These are phyloP conservation scores for Harmothoe impar DNA, from an alignment of 2,888 invertebrate genomes.

Conservation along the genomic window DNA sequence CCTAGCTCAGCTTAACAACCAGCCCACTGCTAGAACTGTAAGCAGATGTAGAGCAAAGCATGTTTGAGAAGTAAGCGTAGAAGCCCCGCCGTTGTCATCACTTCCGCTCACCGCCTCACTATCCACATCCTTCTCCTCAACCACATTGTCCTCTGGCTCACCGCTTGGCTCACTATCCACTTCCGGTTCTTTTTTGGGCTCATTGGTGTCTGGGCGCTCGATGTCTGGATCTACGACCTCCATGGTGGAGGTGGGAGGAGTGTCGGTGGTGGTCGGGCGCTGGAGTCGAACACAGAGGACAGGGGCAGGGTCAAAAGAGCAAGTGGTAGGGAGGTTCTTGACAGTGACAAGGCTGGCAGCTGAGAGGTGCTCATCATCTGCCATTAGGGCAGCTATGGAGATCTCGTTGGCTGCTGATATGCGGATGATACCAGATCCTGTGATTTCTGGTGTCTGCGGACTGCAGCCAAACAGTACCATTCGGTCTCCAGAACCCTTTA, in stretches of 20 bases:
- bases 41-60: not conserved
- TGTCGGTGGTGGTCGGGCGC: not conserved
- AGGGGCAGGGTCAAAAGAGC: slow-evolving; percentile 18
- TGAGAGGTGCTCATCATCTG: slow-evolving; percentile 10
- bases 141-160: not conserved
- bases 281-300: slow-evolving; percentile 13
- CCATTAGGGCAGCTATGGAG: not conserved
- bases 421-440: not conserved
- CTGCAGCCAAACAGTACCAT: slow-evolving; percentile 30
- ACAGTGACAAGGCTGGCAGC: not conserved
- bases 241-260: not conserved
- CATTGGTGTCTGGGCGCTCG: not conserved
- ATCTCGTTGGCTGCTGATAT: not conserved
- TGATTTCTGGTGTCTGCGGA: not conserved
- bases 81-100: not conserved
- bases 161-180: not conserved
- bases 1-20: not conserved
- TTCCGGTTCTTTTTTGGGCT: not conserved
- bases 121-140: not conserved
- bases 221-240: not conserved
- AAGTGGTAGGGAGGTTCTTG: not conserved
- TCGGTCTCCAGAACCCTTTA: not conserved
- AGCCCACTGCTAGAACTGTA: not conserved
- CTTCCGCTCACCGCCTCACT: not conserved
- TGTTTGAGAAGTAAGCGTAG: not conserved